Base-by-base conservation (phyloP, 2,113 vertebrate genomes). In the Saguinus imperator region DNA sequence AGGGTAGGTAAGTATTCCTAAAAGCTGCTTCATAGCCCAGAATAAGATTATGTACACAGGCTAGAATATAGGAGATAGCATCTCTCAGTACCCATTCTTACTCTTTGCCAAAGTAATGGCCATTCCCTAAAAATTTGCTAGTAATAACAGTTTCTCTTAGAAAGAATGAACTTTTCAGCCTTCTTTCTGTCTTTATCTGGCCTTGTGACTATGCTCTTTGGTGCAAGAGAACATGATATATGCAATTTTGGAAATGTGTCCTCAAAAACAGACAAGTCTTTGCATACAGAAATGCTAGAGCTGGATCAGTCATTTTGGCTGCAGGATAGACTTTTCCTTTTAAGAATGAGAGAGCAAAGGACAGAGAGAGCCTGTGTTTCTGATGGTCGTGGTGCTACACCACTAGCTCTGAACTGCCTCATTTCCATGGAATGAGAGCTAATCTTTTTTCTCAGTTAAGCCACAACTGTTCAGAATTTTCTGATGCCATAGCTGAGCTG, bases 401-500 rank as follows among this genome's bases (percentile, higher is more conserved):
- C 17, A 37, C 25, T 10, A 64, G 43, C 13, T 81, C 68, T 37
- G 6, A 68, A 8, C 6, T n/a, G 45, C 25, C 43, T 94, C 21
- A 89, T 75, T 80, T 72, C 32, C 11, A 32, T 7, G 18, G 25
- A 61, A 14, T 61, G 45, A 87, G 70, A 83, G 10, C 1, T 70
- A 57, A 88, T 70, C 20, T 43, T 80, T 80, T 92, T 40, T 64
- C 48, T 75, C n/a, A 21, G 16, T 35, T 50, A 84, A 95, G 43
- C 12, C 61, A 83, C 2, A 64, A 35, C 76, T 93, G 72, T 73
- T 89, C 58, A 68, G 16, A 10, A 21, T 45, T 80, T 93, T 93
- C 80, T 76, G 43, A 29, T 21, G 35, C 21, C 16, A 17, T 32
- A 70, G 12, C 27, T 76, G 16, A 90, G 29, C 2, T 87, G 70